Conservation (phyloP, 1,140 invertebrate genomes). For the Drosophila orosa region DNA sequence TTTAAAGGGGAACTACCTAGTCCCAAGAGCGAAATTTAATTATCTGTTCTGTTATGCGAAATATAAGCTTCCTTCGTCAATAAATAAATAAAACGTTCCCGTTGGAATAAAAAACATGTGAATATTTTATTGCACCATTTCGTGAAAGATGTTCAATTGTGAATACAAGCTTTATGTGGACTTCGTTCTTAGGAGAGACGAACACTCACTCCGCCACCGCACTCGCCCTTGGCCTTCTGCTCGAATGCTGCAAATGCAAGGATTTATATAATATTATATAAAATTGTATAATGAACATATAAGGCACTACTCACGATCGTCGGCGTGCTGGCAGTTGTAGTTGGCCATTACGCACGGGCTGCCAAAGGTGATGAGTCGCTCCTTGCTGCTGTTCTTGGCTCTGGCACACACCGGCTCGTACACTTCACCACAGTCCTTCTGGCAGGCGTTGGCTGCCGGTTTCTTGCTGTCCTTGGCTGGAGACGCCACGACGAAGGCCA, state of each 20-base stretch:
- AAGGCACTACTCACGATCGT: constrained; percentile 67
- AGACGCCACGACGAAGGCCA: constrained; percentile 53
- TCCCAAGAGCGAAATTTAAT: constrained; percentile 37
- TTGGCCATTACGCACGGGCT: constrained; percentile 75
- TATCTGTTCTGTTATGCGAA: constrained; percentile 48
- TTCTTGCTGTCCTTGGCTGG: constrained; percentile 75
- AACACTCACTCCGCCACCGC: constrained; percentile 77
- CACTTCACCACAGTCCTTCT: constrained; percentile 46
- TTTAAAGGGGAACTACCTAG: constrained; percentile 10
- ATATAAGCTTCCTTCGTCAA: constrained; percentile 15
- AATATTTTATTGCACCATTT: constrained; percentile 39
- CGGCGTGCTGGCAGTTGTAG: constrained; percentile 78
- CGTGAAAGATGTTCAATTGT: not conserved
- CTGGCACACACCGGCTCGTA: constrained; percentile 75
- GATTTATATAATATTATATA: not conserved
- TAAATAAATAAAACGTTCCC: constrained; percentile 43
- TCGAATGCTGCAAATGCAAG: constrained; percentile 62
- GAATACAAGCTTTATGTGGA: not conserved
- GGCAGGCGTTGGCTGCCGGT: constrained; percentile 43
- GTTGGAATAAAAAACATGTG: constrained; percentile 37
- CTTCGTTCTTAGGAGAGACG: constrained; percentile 62
- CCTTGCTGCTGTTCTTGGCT: constrained; percentile 76
- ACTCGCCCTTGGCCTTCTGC: constrained; percentile 73
- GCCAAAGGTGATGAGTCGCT: constrained; percentile 74
- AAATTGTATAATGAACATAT: not conserved